Percentiles rank a stretch among this genome's conserved stretches.
Conservation (phyloP, 2,113 vertebrate genomes). For the Xyliphius kryptos region DNA sequence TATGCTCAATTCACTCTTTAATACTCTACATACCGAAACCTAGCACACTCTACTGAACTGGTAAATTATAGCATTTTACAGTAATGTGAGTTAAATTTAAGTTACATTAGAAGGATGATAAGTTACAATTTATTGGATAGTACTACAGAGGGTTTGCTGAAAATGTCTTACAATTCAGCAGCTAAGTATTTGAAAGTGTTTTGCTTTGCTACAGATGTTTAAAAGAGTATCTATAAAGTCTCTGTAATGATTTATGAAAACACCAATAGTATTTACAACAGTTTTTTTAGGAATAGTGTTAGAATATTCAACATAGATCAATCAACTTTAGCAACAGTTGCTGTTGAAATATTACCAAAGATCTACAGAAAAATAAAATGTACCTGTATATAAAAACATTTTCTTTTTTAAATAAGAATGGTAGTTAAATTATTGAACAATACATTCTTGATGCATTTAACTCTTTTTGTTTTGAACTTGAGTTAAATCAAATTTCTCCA, state of each 20-base stretch:
- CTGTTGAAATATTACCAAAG: no score
- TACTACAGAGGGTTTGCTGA: no score
- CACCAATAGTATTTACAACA: no score
- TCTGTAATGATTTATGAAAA: no score
- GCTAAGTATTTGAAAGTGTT: no score
- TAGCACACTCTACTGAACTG: constrained; percentile 7
- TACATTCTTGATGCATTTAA: not conserved
- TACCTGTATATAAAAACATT: not conserved
- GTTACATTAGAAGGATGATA: not conserved
- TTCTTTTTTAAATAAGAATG: not conserved
- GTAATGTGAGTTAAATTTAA: not conserved
- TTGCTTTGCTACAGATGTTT: no score
- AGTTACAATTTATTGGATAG: no score
- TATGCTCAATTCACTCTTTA: not conserved
- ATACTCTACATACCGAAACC: not conserved
- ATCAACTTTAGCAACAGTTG: no score
- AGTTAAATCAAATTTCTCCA: not conserved
- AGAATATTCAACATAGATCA: no score
- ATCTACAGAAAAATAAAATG: not conserved
- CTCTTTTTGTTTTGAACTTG: not conserved
- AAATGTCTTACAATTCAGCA: no score
- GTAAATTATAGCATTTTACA: constrained; percentile 3
- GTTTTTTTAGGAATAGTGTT: no score
- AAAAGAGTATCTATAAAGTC: no score
- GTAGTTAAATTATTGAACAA: not conserved